phyloP scores from a whole-genome alignment of 2,888 invertebrate genomes.

The Amphipoea lucens region DNA sequence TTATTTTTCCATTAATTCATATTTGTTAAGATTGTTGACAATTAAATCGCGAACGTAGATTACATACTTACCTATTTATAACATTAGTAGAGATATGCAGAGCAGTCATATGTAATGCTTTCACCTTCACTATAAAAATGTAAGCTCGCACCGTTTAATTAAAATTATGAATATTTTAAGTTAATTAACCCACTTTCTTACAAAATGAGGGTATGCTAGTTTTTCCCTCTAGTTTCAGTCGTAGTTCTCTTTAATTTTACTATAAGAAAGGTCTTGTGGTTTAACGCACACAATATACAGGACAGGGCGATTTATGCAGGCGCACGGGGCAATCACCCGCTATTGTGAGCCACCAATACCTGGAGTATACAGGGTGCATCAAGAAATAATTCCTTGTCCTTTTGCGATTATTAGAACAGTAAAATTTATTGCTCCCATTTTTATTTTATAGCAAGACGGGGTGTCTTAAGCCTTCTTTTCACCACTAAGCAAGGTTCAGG shows the following conservation, averaged over 20 bases:
- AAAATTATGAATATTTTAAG: constrained; percentile 37
- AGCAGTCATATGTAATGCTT: background rate
- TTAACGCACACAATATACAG: constrained; percentile 60
- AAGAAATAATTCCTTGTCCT: constrained; percentile 44
- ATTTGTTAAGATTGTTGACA: no score
- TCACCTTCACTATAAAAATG: background rate
- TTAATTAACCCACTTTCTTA: constrained; percentile 32
- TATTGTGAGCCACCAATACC: constrained; percentile 78
- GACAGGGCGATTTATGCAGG: constrained; percentile 83
- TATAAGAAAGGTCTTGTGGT: constrained; percentile 32
- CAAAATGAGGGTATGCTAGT: constrained; percentile 10
- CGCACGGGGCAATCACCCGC: constrained; percentile 84
- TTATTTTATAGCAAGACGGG: background rate
- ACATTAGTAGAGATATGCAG: no score
- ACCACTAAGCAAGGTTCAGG: no score
- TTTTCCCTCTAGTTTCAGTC: background rate
- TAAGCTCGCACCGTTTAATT: constrained; percentile 22
- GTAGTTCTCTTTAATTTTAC: constrained; percentile 12
- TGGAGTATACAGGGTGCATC: constrained; percentile 45
- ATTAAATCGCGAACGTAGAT: no score
- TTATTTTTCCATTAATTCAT: no score
- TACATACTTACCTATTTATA: background rate
- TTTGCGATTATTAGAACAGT: constrained; percentile 28
- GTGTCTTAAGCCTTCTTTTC: no score
- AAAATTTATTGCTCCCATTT: constrained; percentile 13